Conservation (phyloP, 2,113 vertebrate species). For the Piaya cayana region DNA sequence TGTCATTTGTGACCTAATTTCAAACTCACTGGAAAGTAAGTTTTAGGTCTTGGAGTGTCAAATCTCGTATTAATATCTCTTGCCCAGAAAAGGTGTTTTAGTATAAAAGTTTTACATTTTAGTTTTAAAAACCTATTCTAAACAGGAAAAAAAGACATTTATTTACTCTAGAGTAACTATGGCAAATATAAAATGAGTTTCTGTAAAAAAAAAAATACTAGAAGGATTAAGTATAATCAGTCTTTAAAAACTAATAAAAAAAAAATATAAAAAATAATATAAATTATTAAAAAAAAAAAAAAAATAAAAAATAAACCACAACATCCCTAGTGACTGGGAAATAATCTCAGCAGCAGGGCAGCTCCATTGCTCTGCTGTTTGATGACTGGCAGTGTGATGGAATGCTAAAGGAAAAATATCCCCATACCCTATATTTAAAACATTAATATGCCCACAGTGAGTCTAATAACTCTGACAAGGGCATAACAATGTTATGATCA, state of each 20-base stretch:
- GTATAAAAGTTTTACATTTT: not conserved
- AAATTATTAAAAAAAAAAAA: no score
- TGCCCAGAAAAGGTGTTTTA: not conserved
- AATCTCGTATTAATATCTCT: not conserved
- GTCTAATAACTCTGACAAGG: not conserved
- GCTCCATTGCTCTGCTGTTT: not conserved
- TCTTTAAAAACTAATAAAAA: not conserved
- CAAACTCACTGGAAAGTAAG: not conserved
- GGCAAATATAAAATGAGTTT: not conserved
- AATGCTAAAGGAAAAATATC: not conserved
- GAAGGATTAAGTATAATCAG: not conserved
- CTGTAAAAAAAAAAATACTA: not conserved
- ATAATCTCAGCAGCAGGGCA: not conserved
- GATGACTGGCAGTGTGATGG: no score
- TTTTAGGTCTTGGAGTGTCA: not conserved
- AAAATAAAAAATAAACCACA: not conserved
- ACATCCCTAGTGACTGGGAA: not conserved
- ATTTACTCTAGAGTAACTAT: not conserved
- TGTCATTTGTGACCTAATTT: not conserved
- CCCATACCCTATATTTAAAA: not conserved
- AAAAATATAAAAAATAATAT: not conserved
- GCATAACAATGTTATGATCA: not conserved
- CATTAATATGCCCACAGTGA: not conserved
- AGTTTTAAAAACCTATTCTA: not conserved
- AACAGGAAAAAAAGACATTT: not conserved